phyloP scores from a whole-genome alignment of 2,113 vertebrate species.

The Arizona elegans region DNA sequence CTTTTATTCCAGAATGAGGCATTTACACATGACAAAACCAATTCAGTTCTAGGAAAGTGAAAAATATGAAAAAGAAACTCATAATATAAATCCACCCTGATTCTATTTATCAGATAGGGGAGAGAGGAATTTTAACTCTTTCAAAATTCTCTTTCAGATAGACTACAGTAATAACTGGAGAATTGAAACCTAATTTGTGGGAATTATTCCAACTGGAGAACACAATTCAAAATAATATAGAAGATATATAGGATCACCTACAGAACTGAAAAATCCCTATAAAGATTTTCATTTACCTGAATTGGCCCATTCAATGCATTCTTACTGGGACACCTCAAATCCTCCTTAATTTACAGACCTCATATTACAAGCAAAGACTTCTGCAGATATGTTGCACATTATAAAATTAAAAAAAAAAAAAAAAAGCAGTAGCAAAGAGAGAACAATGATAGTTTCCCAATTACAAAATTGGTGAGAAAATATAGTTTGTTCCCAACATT shows the following conservation, averaged over 20 bases:
- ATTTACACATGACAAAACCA: no score
- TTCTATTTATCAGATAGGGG: neutral
- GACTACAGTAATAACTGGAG: neutral
- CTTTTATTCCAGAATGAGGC: no score
- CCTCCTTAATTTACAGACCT: neutral
- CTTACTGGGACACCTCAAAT: neutral
- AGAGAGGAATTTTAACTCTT: neutral
- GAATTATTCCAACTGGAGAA: neutral
- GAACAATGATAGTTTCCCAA: neutral
- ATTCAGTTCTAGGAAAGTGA: neutral
- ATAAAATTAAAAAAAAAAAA: neutral
- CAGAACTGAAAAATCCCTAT: neutral
- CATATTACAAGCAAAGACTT: neutral
- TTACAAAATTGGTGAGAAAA: neutral
- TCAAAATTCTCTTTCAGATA: neutral
- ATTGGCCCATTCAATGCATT: neutral
- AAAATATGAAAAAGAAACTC: neutral
- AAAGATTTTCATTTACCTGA: neutral
- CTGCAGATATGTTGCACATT: neutral
- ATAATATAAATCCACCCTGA: neutral
- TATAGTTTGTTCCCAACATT: neutral
- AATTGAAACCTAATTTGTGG: neutral
- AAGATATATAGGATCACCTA: neutral
- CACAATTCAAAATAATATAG: neutral
- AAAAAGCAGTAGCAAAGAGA: neutral